These are phyloP conservation scores for Engystomops pustulosus DNA, from an alignment of 2,113 vertebrate species.

Conservation along the genomic window DNA sequence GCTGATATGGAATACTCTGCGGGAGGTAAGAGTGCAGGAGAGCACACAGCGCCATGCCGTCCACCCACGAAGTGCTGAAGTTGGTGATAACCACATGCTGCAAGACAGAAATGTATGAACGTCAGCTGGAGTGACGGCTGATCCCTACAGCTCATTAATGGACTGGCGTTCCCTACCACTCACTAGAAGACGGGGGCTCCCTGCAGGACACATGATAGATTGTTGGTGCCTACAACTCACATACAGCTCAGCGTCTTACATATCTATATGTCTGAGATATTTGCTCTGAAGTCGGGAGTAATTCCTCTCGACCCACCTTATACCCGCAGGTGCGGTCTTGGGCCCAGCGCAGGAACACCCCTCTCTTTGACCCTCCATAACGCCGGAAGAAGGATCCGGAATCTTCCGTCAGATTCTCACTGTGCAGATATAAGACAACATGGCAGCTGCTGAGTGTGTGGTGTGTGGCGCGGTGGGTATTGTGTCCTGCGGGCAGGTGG, in stretches of 20 bases:
- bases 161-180: too few species aligned
- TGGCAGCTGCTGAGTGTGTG: neutral
- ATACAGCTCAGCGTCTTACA: too few species aligned
- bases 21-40: slow-evolving; percentile 60
- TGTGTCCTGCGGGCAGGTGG: too few species aligned
- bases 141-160: neutral
- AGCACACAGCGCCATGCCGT: slow-evolving; percentile 55
- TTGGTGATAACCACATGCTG: slow-evolving; percentile 60
- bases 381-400: slow-evolving; percentile 63
- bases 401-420: slow-evolving; percentile 41
- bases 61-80: slow-evolving; percentile 58
- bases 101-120: neutral
- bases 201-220: too few species aligned
- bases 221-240: neutral
- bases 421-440: neutral
- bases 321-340: slow-evolving; percentile 79
- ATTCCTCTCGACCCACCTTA: slow-evolving; percentile 68
- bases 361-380: slow-evolving; percentile 80
- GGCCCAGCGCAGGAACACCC: slow-evolving; percentile 81
- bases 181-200: too few species aligned
- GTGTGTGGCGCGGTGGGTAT: too few species aligned
- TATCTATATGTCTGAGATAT: too few species aligned
- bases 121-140: too few species aligned
- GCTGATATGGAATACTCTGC: slow-evolving; percentile 37
- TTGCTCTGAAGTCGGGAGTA: too few species aligned